phyloP scores from a whole-genome alignment of 2,888 invertebrate genomes.

The Apodemia mormo region DNA sequence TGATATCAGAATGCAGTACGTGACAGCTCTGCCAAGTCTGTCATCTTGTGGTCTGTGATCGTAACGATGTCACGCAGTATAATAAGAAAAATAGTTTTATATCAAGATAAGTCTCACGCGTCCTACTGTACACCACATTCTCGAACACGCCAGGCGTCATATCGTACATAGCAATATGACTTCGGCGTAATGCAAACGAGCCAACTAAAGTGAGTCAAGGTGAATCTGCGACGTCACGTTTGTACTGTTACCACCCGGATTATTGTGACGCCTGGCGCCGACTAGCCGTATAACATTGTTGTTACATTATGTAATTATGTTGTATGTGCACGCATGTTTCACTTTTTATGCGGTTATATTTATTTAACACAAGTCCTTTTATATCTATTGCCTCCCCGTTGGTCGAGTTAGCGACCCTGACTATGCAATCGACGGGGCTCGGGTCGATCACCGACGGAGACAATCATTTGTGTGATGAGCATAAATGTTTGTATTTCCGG shows the following conservation, averaged over 20 bases:
- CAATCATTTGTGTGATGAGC: no score
- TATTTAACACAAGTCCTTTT: neutral
- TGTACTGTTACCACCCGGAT: conserved; percentile 73
- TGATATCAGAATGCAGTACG: no score
- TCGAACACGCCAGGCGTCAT: neutral
- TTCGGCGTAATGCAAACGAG: conserved; percentile 52
- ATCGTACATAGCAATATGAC: conserved; percentile 14
- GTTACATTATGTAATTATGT: conserved; percentile 30
- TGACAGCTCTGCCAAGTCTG: no score
- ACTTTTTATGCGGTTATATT: neutral
- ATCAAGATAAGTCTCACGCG: neutral
- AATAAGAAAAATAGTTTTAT: no score
- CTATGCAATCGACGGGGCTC: no score
- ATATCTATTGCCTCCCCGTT: no score
- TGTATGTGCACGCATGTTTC: conserved; percentile 12
- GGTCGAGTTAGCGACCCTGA: no score
- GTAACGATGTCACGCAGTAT: no score
- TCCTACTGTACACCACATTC: conserved; percentile 5
- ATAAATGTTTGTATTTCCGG: no score
- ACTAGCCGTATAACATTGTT: conserved; percentile 41
- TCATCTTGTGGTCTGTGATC: no score
- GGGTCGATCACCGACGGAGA: no score
- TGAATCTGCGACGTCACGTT: conserved; percentile 63
- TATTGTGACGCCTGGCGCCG: conserved; percentile 37
- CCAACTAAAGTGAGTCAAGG: conserved; percentile 77